Evolutionary conservation across 1,140 invertebrate species (phyloP).

Genomic region (Venustaconcha ellipsiformis): DNA sequence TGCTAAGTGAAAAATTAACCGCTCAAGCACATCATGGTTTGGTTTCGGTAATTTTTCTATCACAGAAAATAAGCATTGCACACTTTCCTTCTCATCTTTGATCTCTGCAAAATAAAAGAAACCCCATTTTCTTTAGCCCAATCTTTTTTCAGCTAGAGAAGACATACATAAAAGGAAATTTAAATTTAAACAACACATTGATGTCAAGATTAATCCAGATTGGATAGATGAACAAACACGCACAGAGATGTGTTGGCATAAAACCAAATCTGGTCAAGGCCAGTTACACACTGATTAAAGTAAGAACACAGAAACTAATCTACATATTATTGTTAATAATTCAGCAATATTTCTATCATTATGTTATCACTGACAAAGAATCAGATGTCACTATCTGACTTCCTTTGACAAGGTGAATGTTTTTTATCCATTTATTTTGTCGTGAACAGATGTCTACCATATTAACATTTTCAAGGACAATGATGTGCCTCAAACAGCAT

Average conservation of each 20-base stretch:
- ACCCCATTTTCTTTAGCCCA: no score
- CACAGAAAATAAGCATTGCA: constrained; percentile 86
- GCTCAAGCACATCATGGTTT: constrained; percentile 92
- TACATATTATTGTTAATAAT: background rate
- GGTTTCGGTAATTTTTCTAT: constrained; percentile 89
- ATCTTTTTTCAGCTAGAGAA: no score
- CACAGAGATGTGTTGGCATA: background rate
- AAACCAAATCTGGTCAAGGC: background rate
- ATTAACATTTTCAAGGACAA: no score
- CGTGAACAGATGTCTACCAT: no score
- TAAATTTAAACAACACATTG: no score
- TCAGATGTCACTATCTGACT: background rate
- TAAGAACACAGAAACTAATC: background rate
- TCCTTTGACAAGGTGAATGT: no score
- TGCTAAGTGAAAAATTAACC: constrained; percentile 93
- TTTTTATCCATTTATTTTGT: no score
- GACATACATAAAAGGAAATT: no score
- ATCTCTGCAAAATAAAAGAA: constrained; percentile 73
- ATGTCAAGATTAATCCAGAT: no score
- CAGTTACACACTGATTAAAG: background rate
- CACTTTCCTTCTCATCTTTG: constrained; percentile 83
- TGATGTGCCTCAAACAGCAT: no score
- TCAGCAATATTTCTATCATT: background rate
- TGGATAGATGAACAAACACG: no score
- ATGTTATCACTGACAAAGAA: background rate